Percentiles rank a stretch among this genome's conserved stretches.
These are phyloP conservation scores for Drosophila neutralis DNA, from an alignment of 2,888 invertebrate species.

Conservation along the genomic window DNA sequence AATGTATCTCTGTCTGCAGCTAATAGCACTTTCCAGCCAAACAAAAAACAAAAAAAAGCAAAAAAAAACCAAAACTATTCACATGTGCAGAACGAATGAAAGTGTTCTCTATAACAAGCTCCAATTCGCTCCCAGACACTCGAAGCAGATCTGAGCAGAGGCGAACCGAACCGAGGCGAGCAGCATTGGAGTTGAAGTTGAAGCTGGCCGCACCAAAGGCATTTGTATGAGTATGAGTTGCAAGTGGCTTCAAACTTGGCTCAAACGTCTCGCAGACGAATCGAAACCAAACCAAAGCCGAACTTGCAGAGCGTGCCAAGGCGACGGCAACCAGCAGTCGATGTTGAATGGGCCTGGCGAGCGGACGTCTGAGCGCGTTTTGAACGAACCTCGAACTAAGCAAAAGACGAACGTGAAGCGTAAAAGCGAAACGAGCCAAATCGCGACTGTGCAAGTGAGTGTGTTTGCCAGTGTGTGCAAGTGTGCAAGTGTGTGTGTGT, in stretches of 20 bases:
- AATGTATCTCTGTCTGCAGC: constrained; percentile 53
- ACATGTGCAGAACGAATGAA: constrained; percentile 76
- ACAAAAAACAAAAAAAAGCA: constrained; percentile 7
- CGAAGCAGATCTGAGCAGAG: constrained; percentile 10
- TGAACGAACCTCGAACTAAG: constrained; percentile 37
- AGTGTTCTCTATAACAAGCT: constrained; percentile 71
- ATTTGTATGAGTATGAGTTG: constrained; percentile 49
- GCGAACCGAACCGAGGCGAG: constrained; percentile 3
- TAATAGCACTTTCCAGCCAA: constrained; percentile 72
- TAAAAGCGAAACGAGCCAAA: constrained; percentile 20
- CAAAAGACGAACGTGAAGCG: constrained; percentile 44
- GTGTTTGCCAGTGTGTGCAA: constrained; percentile 13
- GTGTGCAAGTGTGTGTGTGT: constrained; percentile 15
- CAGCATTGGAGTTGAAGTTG: constrained; percentile 52
- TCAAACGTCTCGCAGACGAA: constrained; percentile 63
- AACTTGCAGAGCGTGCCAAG: constrained; percentile 69
- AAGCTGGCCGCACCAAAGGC: constrained; percentile 9
- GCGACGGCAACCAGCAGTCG: constrained; percentile 65
- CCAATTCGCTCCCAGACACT: constrained; percentile 52
- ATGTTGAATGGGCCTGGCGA: constrained; percentile 75
- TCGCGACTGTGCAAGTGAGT: constrained; percentile 39
- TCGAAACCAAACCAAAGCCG: constrained; percentile 58
- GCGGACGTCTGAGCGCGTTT: constrained; percentile 72
- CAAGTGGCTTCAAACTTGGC: constrained; percentile 69
- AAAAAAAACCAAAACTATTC: constrained; percentile 15